phyloP scores from a whole-genome alignment of 2,888 invertebrate species.

The Zele albiditarsus region DNA sequence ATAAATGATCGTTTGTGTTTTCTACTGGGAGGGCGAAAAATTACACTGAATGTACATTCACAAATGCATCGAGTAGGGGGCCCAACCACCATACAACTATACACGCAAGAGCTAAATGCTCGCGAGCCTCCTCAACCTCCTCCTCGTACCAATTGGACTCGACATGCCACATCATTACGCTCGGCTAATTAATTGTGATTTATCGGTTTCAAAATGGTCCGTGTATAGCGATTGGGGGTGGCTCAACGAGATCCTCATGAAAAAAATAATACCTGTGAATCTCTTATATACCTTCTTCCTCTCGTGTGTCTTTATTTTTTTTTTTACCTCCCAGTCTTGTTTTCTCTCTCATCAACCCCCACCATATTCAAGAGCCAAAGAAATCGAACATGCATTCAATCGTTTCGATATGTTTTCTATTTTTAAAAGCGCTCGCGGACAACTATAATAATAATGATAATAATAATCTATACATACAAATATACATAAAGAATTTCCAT shows the following conservation, averaged over 20 bases:
- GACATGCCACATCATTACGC: constrained; percentile 72
- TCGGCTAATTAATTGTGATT: constrained; percentile 73
- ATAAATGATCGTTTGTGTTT: constrained; percentile 25
- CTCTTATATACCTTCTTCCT: not conserved
- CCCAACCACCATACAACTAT: not conserved
- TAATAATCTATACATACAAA: not conserved
- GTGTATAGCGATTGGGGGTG: constrained; percentile 44
- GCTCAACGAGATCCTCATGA: constrained; percentile 6
- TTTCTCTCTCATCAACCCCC: not conserved
- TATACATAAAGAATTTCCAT: constrained; percentile 4
- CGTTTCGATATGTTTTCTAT: constrained; percentile 8
- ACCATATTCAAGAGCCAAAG: not conserved
- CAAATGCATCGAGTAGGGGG: not conserved
- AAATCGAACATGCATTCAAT: not conserved
- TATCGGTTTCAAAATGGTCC: constrained; percentile 66
- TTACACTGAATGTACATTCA: not conserved
- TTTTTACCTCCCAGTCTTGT: no score
- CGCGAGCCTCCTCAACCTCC: constrained; percentile 42
- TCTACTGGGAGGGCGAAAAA: not conserved
- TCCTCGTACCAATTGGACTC: constrained; percentile 68
- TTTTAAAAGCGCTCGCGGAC: not conserved
- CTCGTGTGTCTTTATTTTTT: no score
- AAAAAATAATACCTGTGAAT: constrained; percentile 38
- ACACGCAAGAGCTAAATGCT: constrained; percentile 37
- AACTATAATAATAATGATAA: not conserved